A percentile compares a stretch with the other conserved stretches of the same genome.
phyloP scores from a whole-genome alignment of 1,140 invertebrate genomes.

The Anastatus disparis region DNA sequence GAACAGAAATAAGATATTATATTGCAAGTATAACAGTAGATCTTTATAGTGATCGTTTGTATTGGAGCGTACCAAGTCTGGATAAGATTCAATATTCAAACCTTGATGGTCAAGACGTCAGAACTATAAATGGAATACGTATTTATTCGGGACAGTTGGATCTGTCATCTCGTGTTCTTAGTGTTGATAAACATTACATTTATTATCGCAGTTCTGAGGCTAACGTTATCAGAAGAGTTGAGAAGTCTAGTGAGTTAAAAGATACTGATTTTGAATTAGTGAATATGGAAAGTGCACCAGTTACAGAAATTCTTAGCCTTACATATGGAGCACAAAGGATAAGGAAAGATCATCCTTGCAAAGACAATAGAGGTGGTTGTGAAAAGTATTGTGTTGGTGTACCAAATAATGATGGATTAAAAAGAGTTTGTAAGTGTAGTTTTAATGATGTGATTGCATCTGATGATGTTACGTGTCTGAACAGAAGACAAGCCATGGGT shows the following conservation, averaged over 20 bases:
- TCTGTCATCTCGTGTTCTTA: constrained; percentile 1
- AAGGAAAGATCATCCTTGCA: constrained; percentile 40
- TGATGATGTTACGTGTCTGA: constrained; percentile 30
- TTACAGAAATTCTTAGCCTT: constrained; percentile 26
- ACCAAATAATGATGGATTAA: neutral
- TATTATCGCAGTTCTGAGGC: constrained; percentile 15
- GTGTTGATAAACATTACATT: constrained; percentile 25
- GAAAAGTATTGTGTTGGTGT: constrained; percentile 35
- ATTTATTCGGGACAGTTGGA: constrained; percentile 35
- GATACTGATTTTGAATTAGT: constrained; percentile 24
- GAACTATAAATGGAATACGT: constrained; percentile 3
- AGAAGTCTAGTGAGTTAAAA: constrained; percentile 14
- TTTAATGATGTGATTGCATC: constrained; percentile 16
- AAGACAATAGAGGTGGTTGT: constrained; percentile 19
- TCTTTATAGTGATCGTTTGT: constrained; percentile 15
- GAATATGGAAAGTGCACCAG: constrained; percentile 15
- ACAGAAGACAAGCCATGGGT: neutral
- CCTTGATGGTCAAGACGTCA: constrained; percentile 23
- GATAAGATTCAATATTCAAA: constrained; percentile 25
- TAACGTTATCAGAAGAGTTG: constrained; percentile 8
- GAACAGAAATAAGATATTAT: constrained; percentile 10
- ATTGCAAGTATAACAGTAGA: constrained; percentile 27
- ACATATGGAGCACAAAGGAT: constrained; percentile 27
- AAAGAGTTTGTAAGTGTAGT: constrained; percentile 34
- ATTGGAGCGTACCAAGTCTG: constrained; percentile 31